Evolutionary conservation across 1,140 invertebrate genomes (phyloP), one percentile per base, ranked within the genome.

Genomic region (Stegodyphus mimosarum): DNA sequence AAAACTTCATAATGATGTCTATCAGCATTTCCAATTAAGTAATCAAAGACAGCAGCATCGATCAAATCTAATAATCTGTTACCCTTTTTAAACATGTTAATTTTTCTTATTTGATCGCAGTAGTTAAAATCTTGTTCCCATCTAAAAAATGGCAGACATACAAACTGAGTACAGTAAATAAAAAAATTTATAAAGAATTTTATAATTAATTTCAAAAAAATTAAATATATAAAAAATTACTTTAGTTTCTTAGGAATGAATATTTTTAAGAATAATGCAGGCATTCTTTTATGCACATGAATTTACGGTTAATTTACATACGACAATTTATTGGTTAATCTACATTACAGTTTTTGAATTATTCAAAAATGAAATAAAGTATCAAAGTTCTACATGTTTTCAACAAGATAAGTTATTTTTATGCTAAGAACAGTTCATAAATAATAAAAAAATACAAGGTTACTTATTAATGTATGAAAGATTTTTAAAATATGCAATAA

Each of bases 1-100:
- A 96, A 92, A 6, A 94, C 93, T 91, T 98, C 96, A 89, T 96
- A 98, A 90, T 96, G 95, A 92, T 99, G 97, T 17, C 97, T 92
- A 91, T 99, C 97, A 2, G 96, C 97, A 92, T 99, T 99, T 90
- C 96, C 96, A 90, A 98, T 95, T 3, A 99, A 91, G 91, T 97
- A 99, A 91, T 99, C 97, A 90, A 98, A 97, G 87, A 98, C 94
- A 3, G 95, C 92, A 15, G 94, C 93, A 90, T 98, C 97, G 77
- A 98, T 93, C 63, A 98, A 91, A 91, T 98, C 96, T 72, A 97
- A 91, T 50, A 98, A 90, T 69, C 94, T 92, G n/a, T 88, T 88
- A 51, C 89, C 89, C 48, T 69, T 81, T n/a, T 84, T 83, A 50
- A 83, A 87, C 4, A 86, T 70, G 18, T 88, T 86, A 90, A 92